These are phyloP conservation scores for Plumapathes pennacea DNA, from an alignment of 92 coral and sea anemone genomes.

Conservation along the genomic window DNA sequence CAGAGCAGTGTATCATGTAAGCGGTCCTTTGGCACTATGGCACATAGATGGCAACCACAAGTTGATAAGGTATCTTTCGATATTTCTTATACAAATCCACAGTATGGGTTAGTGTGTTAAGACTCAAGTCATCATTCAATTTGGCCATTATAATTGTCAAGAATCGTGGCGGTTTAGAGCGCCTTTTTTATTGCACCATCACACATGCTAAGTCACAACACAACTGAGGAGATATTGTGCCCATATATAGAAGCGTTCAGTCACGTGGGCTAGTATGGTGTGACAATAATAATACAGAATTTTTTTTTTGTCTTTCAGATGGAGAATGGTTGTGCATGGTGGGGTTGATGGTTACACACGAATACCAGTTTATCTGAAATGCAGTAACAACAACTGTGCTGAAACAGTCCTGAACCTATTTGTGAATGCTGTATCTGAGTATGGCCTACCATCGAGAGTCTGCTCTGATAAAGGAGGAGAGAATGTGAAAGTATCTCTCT, in stretches of 20 bases:
- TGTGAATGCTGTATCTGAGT: constrained; percentile 19
- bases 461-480: constrained; percentile 26
- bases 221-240: too few species aligned
- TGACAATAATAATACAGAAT: too few species aligned
- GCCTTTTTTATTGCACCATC: too few species aligned
- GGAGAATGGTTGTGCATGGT: constrained; percentile 48
- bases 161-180: too few species aligned
- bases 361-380: constrained; percentile 23
- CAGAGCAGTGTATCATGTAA: constrained; percentile 43
- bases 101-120: too few species aligned
- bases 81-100: too few species aligned
- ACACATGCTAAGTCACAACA: too few species aligned
- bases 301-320: too few species aligned
- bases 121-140: too few species aligned
- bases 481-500: constrained; percentile 14
- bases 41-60: constrained; percentile 78
- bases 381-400: constrained; percentile 33
- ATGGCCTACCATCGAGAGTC: constrained; percentile 27
- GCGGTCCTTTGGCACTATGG: constrained; percentile 67
- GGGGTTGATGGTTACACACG: constrained; percentile 44
- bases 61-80: constrained; percentile 57
- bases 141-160: too few species aligned
- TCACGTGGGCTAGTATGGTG: too few species aligned
- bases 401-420: constrained; percentile 16
- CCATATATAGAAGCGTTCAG: too few species aligned